Conservation (phyloP, 2,888 invertebrate species). For the Lasioglossum pauxillum region DNA sequence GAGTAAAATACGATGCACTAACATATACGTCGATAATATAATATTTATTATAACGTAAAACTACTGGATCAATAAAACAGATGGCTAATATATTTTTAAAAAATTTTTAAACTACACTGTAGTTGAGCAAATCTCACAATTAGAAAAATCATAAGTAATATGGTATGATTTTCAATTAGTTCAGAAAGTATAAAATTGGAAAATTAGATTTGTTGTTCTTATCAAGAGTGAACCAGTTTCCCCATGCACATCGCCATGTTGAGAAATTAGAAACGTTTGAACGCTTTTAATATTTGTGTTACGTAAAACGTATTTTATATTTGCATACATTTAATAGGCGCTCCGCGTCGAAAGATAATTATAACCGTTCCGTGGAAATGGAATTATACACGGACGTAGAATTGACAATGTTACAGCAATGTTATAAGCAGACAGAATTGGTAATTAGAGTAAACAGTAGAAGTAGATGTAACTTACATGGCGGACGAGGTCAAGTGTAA, state of each 20-base stretch:
- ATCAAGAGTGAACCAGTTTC: not conserved
- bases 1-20: not conserved
- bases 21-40: not conserved
- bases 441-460: too few species aligned
- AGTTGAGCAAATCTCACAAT: not conserved
- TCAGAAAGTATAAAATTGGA: not conserved
- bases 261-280: not conserved
- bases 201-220: not conserved
- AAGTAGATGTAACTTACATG: conserved; percentile 61
- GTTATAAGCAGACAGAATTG: not conserved
- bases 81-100: too few species aligned
- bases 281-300: not conserved
- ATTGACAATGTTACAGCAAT: not conserved
- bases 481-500: conserved; percentile 39
- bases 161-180: too few species aligned
- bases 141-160: too few species aligned
- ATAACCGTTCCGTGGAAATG: not conserved
- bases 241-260: not conserved
- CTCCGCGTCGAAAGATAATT: not conserved
- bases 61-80: too few species aligned
- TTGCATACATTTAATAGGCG: not conserved
- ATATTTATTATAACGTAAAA: too few species aligned
- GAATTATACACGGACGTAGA: not conserved
- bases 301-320: too few species aligned
- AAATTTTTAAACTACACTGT: not conserved